Conservation (phyloP, 2,888 invertebrate species). For the Sesia apiformis region DNA sequence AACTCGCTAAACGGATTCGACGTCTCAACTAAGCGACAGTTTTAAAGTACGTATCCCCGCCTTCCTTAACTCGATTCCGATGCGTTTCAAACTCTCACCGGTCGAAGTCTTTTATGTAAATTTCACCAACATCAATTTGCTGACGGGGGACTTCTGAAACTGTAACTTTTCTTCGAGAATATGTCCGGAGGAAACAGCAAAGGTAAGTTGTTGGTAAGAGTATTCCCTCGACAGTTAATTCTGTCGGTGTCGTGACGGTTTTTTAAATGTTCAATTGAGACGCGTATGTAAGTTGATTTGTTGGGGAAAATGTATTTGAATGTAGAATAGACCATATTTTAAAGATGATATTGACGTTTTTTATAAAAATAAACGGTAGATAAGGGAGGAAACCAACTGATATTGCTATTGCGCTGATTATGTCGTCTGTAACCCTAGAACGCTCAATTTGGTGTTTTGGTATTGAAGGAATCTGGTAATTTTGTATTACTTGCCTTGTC, state of each 20-base stretch:
- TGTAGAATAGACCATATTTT: background rate
- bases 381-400: too few species aligned
- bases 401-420: too few species aligned
- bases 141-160: slow-evolving; percentile 21
- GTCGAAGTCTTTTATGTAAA: slow-evolving; percentile 67
- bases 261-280: slow-evolving; percentile 39
- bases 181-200: slow-evolving; percentile 10
- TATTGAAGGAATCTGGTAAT: too few species aligned
- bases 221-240: slow-evolving; percentile 38
- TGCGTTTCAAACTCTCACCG: slow-evolving; percentile 50
- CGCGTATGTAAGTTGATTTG: slow-evolving; percentile 45
- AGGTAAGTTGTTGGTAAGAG: slow-evolving; percentile 18
- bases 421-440: too few species aligned
- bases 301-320: slow-evolving; percentile 3
- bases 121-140: slow-evolving; percentile 41
- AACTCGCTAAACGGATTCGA: slow-evolving; percentile 66
- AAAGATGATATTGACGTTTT: too few species aligned
- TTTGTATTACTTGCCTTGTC: too few species aligned
- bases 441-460: too few species aligned
- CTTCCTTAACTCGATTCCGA: slow-evolving; percentile 66
- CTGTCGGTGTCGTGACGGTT: slow-evolving; percentile 49
- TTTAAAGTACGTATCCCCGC: slow-evolving; percentile 54
- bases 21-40: slow-evolving; percentile 71
- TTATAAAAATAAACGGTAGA: too few species aligned
- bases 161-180: slow-evolving; percentile 1